Evolutionary conservation across 1,140 invertebrate species (phyloP).

Genomic region (Drosophila parvula): DNA sequence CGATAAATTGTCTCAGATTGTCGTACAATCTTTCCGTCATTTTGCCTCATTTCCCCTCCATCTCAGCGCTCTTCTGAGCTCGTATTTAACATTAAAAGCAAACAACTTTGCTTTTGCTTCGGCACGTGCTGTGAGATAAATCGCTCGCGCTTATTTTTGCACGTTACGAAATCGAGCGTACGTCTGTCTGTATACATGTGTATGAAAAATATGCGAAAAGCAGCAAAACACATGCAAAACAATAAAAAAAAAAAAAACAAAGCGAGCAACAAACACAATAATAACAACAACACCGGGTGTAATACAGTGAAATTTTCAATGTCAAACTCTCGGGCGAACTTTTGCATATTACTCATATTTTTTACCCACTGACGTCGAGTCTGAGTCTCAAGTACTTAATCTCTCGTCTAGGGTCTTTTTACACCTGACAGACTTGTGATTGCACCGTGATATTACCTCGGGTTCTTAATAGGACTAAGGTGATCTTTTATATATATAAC

Average conservation of each 20-base stretch:
- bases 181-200: slow-evolving; percentile 19
- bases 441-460: slow-evolving; percentile 53
- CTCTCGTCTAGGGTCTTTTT: slow-evolving; percentile 12
- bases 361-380: slow-evolving; percentile 22
- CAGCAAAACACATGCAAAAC: slow-evolving; percentile 59
- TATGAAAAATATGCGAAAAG: slow-evolving; percentile 40
- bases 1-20: slow-evolving; percentile 55
- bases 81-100: slow-evolving; percentile 68
- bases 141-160: slow-evolving; percentile 45
- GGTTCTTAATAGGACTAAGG: neutral
- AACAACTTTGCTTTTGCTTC: slow-evolving; percentile 67
- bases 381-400: slow-evolving; percentile 11
- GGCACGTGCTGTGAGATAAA: slow-evolving; percentile 75
- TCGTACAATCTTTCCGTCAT: slow-evolving; percentile 46
- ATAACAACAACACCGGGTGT: slow-evolving; percentile 31
- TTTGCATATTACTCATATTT: slow-evolving; percentile 46
- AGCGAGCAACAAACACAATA: slow-evolving; percentile 13
- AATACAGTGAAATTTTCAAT: slow-evolving; percentile 62
- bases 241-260: slow-evolving; percentile 36
- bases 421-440: slow-evolving; percentile 59
- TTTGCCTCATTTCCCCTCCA: slow-evolving; percentile 1
- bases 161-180: slow-evolving; percentile 64
- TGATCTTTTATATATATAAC: neutral
- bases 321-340: slow-evolving; percentile 52
- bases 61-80: slow-evolving; percentile 35